Conservation (phyloP, 2,888 invertebrate species). For the Hymenopus coronatus region DNA sequence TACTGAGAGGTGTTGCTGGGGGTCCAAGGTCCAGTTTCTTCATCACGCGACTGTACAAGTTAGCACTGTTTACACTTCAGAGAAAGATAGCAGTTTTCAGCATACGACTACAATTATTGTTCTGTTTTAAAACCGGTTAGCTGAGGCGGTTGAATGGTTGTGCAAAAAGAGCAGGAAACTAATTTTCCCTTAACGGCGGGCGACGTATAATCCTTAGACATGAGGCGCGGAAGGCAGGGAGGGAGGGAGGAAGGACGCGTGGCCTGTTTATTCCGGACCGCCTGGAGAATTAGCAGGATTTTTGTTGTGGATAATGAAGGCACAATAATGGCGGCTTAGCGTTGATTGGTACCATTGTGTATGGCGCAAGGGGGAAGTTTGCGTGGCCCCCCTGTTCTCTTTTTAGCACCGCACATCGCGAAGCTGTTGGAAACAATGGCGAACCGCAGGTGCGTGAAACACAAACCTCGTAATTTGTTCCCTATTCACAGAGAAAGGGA, state of each 20-base stretch:
- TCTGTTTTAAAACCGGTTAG: background rate
- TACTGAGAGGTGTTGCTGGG: too few relatives aligned
- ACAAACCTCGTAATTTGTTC: background rate
- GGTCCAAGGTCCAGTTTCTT: background rate
- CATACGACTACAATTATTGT: background rate
- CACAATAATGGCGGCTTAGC: slow-evolving; percentile 29
- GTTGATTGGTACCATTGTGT: slow-evolving; percentile 24
- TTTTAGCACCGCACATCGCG: background rate
- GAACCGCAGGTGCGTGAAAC: background rate
- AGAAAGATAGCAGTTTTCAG: background rate
- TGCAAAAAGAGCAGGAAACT: background rate
- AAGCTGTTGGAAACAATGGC: background rate
- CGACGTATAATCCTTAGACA: background rate
- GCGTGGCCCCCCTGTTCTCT: background rate
- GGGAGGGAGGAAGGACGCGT: background rate
- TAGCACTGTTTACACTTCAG: background rate
- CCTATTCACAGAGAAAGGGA: background rate
- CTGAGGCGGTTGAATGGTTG: background rate
- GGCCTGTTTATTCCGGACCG: background rate
- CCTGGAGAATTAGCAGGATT: background rate
- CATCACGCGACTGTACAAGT: background rate
- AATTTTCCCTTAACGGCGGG: background rate
- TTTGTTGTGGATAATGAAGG: slow-evolving; percentile 24
- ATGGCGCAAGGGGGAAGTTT: background rate
- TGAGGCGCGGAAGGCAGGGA: background rate